phyloP scores from a whole-genome alignment of 1,140 invertebrate species.

The Drosophila kurseongensis region DNA sequence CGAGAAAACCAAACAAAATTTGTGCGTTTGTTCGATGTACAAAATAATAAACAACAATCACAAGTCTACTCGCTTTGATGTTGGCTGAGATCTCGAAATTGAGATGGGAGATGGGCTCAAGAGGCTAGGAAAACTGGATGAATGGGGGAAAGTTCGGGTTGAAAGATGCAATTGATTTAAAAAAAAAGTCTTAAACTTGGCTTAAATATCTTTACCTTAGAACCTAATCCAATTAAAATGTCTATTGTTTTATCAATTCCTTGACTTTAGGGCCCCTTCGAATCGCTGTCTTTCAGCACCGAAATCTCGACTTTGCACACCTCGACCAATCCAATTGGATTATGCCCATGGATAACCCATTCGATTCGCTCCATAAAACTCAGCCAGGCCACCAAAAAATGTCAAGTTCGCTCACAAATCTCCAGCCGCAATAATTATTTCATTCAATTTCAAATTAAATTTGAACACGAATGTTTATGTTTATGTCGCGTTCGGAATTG shows the following conservation, averaged over 20 bases:
- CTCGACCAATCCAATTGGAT: constrained; percentile 46
- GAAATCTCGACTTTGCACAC: constrained; percentile 21
- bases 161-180: neutral
- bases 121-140: neutral
- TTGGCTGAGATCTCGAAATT: constrained; percentile 28
- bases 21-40: constrained; percentile 45
- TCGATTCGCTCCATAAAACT: constrained; percentile 29
- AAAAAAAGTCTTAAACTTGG: no score
- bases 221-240: neutral
- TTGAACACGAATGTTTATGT: constrained; percentile 69
- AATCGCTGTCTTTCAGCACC: constrained; percentile 19
- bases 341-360: constrained; percentile 24
- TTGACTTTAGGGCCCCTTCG: neutral
- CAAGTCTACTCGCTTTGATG: constrained; percentile 30
- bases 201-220: no score
- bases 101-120: constrained; percentile 20
- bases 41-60: constrained; percentile 36
- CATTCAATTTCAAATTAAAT: constrained; percentile 73
- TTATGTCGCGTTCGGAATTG: constrained; percentile 44
- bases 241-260: neutral
- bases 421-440: constrained; percentile 70
- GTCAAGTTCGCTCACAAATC: constrained; percentile 70
- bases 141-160: constrained; percentile 14
- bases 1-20: constrained; percentile 40
- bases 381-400: constrained; percentile 48